Conservation (phyloP, 2,113 vertebrate genomes). For the Corydoras sp. region DNA sequence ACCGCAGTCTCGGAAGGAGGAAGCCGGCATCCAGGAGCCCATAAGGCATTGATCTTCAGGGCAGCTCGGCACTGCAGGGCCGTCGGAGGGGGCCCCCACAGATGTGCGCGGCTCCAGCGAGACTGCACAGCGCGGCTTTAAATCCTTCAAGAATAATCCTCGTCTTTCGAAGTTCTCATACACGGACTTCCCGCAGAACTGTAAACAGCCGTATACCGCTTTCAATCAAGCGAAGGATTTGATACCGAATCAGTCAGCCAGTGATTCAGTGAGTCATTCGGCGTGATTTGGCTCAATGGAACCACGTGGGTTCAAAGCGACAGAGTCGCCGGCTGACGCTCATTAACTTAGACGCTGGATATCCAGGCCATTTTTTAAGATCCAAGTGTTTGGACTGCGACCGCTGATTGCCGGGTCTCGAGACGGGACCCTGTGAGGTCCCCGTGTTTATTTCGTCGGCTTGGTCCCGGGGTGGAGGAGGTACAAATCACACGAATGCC, state of each 20-base stretch:
- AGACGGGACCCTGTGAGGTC: too few species aligned
- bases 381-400: neutral
- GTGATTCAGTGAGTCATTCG: too few species aligned
- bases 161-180: neutral
- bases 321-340: too few species aligned
- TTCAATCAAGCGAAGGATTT: neutral
- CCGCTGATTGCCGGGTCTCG: too few species aligned
- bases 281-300: too few species aligned
- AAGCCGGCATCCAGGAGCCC: conserved; percentile 31
- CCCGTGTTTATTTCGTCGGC: too few species aligned
- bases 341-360: too few species aligned
- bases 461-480: conserved; percentile 1
- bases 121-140: neutral
- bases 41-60: neutral
- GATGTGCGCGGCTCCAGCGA: neutral
- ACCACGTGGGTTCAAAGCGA: too few species aligned
- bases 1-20: conserved; percentile 22
- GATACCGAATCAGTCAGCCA: too few species aligned
- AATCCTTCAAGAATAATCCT: conserved; percentile 6
- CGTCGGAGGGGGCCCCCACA: neutral
- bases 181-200: neutral
- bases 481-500: conserved; percentile 54
- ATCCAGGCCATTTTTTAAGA: neutral
- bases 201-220: neutral
- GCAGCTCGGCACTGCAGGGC: neutral